These are phyloP conservation scores for Epinephelus cyanopodus DNA, from an alignment of 2,113 vertebrate genomes.

Conservation along the genomic window DNA sequence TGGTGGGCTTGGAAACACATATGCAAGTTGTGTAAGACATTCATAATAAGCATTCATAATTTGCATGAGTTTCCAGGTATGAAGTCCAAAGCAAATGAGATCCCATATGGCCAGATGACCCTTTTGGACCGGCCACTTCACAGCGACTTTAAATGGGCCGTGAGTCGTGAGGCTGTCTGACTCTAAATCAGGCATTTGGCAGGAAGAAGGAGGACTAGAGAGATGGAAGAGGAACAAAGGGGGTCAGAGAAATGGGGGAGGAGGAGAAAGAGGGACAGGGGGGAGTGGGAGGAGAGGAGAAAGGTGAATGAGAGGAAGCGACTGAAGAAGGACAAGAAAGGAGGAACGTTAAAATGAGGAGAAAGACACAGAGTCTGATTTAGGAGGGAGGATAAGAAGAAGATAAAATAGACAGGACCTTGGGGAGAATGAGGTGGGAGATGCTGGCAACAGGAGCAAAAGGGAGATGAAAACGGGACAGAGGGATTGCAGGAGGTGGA, in stretches of 20 bases:
- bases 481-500: conserved; percentile 23
- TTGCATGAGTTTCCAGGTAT: conserved; percentile 2
- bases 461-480: conserved; percentile 13
- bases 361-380: not conserved
- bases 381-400: not conserved
- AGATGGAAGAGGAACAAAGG: conserved; percentile 22
- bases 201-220: conserved; percentile 19
- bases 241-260: conserved; percentile 4
- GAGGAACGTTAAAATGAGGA: not conserved
- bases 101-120: conserved; percentile 25
- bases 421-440: conserved; percentile 9
- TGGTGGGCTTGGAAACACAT: not conserved
- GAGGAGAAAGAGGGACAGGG: not conserved
- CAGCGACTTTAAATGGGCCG: conserved; percentile 40
- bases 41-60: not conserved
- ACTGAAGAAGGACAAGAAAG: not conserved
- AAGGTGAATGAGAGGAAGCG: not conserved
- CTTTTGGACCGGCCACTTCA: conserved; percentile 6
- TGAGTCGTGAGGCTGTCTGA: conserved; percentile 18
- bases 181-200: conserved; percentile 55
- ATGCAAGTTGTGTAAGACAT: not conserved
- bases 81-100: conserved; percentile 5
- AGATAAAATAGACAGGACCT: conserved; percentile 3
- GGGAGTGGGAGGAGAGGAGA: not conserved
- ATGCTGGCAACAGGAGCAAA: conserved; percentile 24